Evolutionary conservation across 2,113 vertebrate genomes (phyloP), one percentile per base, ranked within the genome.

Genomic region (Barbus barbus): DNA sequence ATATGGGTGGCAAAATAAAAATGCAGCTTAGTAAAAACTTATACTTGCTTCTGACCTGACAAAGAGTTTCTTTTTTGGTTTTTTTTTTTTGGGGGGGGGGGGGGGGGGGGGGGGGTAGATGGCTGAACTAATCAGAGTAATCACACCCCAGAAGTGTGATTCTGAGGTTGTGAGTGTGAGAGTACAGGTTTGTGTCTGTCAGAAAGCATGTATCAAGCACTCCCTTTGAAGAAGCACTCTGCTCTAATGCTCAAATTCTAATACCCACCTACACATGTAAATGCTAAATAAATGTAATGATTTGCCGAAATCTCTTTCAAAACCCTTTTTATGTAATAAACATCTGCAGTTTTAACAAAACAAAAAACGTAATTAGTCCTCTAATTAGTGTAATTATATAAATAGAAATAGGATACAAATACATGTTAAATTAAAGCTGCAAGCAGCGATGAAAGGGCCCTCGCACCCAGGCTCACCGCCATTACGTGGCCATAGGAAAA

Each of bases 61-160:
- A 31, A 9, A n/a, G 22, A 22, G 33, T 60, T 12, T 26, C 8
- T 78, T 44, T 36, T 33, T 33, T 2, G 2, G 11, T n/a, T 60
- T 16, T 16, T 13, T 41, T 41, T n/a, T n/a, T n/a, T n/a, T n/a
- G n/a, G n/a, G n/a, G n/a, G n/a, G n/a, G n/a, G n/a, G n/a, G n/a
- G n/a, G n/a, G n/a, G n/a, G n/a, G n/a, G n/a, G n/a, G n/a, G n/a
- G n/a, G n/a, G n/a, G n/a, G 36, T 78, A n/a, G 53, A n/a, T 22
- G 28, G 76, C 53, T 16, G 36, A 78, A 60, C 22, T 78, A 26
- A 78, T 61, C 56, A 31, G 31, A n/a, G n/a, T n/a, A n/a, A n/a
- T n/a, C n/a, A n/a, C 53, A 48, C 53, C 36, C 61, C 20, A 38
- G 53, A 36, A 33, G 63, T 78, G n/a, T 84, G 48, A 78, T 20